Conservation (phyloP, 2,797 vertebrate genomes). For the Erethizon dorsatum region DNA sequence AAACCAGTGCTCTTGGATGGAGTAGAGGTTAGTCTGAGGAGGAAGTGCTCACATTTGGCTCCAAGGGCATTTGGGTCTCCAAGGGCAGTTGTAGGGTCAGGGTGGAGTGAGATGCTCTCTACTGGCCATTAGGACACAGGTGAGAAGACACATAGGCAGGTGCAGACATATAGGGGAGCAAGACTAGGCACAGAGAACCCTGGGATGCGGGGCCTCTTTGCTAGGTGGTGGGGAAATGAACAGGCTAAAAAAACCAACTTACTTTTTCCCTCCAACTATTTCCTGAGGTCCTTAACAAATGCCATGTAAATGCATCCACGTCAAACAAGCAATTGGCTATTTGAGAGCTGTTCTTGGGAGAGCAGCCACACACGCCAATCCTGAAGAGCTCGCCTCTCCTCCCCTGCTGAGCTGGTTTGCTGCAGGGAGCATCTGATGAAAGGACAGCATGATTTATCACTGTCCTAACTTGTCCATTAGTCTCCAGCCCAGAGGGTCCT, state of each 20-base stretch:
- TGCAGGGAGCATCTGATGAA: background rate
- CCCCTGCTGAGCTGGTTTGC: background rate
- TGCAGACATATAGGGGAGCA: background rate
- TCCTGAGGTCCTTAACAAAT: background rate
- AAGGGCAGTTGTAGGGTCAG: background rate
- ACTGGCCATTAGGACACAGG: background rate
- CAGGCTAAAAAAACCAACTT: background rate
- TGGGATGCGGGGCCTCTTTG: background rate
- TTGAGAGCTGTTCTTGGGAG: background rate
- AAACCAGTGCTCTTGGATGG: background rate
- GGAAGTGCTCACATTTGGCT: background rate
- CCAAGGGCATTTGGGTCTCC: background rate
- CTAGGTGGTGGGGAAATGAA: background rate
- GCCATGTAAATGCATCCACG: background rate
- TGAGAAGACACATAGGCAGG: background rate
- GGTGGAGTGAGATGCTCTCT: background rate
- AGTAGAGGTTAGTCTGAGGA: background rate
- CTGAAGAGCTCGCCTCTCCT: background rate
- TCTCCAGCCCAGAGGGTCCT: conserved; percentile 56
- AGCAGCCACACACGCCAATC: background rate
- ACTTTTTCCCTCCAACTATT: background rate
- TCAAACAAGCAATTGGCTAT: background rate
- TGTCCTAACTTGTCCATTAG: conserved; percentile 80
- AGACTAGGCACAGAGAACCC: background rate
- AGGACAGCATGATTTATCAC: background rate